A percentile compares a stretch with the other conserved stretches of the same genome.
Evolutionary conservation across 2,113 vertebrate species (phyloP).

Genomic region (Jaculus jaculus): DNA sequence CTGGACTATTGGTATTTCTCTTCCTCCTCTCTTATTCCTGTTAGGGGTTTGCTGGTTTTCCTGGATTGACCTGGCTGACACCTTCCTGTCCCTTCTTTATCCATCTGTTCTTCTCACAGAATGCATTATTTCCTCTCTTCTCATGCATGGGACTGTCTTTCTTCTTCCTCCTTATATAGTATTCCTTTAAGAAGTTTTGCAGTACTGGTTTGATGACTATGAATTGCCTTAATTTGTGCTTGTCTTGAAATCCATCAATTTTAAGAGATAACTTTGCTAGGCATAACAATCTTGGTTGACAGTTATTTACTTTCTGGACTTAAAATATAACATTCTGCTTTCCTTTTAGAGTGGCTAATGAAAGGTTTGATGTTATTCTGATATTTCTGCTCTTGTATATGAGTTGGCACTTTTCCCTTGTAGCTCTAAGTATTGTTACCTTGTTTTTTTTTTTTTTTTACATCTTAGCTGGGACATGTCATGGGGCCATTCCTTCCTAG

Average conservation of each 20-base stretch:
- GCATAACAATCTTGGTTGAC: not conserved
- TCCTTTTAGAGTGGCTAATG: not conserved
- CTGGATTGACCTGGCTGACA: too few species aligned
- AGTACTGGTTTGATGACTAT: not conserved
- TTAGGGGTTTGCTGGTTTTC: not conserved
- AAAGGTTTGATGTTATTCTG: too few species aligned
- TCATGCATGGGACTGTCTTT: not conserved
- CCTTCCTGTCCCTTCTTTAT: not conserved
- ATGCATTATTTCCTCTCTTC: not conserved
- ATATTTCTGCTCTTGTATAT: not conserved
- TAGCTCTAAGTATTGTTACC: not conserved
- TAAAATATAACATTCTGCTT: not conserved
- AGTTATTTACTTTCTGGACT: not conserved
- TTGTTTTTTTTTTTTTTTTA: too few species aligned
- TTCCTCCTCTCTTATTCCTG: not conserved
- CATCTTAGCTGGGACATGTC: too few species aligned
- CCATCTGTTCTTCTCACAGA: not conserved
- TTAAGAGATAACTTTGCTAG: not conserved
- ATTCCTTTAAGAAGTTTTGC: not conserved
- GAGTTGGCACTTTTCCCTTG: not conserved
- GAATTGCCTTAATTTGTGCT: not conserved
- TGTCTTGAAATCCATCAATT: not conserved
- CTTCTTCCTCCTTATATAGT: not conserved
- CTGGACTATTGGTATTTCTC: not conserved
- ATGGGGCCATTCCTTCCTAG: too few species aligned